A percentile compares a stretch with the other conserved stretches of the same genome.
These are phyloP conservation scores for Eudorcas thomsonii DNA, from an alignment of 2,113 vertebrate species.

Conservation along the genomic window DNA sequence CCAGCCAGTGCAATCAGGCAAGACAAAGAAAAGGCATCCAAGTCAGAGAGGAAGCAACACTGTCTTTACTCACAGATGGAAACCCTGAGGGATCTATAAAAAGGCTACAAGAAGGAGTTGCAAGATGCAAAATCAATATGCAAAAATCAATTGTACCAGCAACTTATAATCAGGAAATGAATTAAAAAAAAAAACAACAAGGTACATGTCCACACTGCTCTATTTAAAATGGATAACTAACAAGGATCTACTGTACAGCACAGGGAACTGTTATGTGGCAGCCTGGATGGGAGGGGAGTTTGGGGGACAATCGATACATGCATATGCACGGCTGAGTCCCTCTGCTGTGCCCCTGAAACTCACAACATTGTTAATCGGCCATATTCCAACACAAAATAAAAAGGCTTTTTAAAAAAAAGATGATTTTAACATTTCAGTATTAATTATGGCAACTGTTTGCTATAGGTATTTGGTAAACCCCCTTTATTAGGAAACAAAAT, in stretches of 20 bases:
- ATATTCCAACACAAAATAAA: not conserved
- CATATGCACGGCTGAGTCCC: not conserved
- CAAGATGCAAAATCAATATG: not conserved
- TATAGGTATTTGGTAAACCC: not conserved
- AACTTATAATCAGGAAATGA: not conserved
- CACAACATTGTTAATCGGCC: not conserved
- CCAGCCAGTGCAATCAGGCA: no score
- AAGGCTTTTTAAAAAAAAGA: not conserved
- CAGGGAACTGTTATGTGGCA: not conserved
- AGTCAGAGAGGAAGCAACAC: not conserved
- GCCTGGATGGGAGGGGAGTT: not conserved
- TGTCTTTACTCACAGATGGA: not conserved
- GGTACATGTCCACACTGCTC: not conserved
- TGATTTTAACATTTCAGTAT: not conserved
- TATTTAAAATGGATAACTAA: not conserved
- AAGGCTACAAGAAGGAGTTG: not conserved
- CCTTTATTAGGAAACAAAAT: not conserved
- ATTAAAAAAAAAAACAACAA: not conserved
- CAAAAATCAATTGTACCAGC: not conserved
- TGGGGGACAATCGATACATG: not conserved
- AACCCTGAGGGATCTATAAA: not conserved
- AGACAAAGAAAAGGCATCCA: no score
- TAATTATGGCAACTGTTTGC: not conserved
- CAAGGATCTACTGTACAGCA: not conserved
- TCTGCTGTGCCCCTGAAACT: not conserved